Conservation (phyloP, 2,797 vertebrate species). For the Neosalanx taihuensis region DNA sequence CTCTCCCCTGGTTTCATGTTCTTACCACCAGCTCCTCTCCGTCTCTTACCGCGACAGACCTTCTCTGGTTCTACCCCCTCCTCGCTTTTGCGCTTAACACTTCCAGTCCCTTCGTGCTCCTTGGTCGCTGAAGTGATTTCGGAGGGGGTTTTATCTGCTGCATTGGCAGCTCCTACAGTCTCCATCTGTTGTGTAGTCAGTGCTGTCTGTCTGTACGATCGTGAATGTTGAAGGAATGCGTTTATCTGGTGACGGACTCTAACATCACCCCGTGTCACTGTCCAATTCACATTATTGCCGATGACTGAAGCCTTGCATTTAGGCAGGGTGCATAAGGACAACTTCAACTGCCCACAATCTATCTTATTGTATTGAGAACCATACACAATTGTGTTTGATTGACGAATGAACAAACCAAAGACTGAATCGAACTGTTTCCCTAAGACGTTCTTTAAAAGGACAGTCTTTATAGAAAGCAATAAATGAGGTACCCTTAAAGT, state of each 20-base stretch:
- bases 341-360: not conserved
- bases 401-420: not conserved
- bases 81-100: conserved; percentile 61
- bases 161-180: conserved; percentile 42
- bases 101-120: conserved; percentile 14
- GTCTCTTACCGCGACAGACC: conserved; percentile 56
- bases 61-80: conserved; percentile 36
- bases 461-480: not conserved
- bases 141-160: conserved; percentile 1
- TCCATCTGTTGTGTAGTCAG: not conserved
- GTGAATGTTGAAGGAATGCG: not conserved
- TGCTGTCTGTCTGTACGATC: not conserved
- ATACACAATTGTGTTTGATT: not conserved
- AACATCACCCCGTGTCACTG: not conserved
- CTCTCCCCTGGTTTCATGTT: conserved; percentile 72
- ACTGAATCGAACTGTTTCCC: not conserved
- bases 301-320: not conserved
- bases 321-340: not conserved
- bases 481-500: not conserved
- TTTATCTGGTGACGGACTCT: not conserved
- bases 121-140: not conserved
- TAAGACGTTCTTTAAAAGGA: not conserved
- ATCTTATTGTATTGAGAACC: not conserved
- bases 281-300: not conserved
- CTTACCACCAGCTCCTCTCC: conserved; percentile 64